A percentile compares a stretch with the other conserved stretches of the same genome.
These are phyloP conservation scores for Liasis olivaceus DNA, from an alignment of 2,797 vertebrate genomes.

Conservation along the genomic window DNA sequence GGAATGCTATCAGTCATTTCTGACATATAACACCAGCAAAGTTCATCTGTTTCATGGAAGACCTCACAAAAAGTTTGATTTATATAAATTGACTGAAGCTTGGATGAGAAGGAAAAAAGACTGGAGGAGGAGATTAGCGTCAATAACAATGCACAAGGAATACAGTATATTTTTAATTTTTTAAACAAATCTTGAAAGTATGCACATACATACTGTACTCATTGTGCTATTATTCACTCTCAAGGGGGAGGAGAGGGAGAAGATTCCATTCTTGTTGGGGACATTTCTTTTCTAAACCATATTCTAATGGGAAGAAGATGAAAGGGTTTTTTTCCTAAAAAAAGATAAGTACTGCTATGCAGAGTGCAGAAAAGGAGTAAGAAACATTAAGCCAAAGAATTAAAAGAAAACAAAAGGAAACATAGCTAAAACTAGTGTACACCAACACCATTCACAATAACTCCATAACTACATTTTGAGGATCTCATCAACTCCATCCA, in stretches of 20 bases:
- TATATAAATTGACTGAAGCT: not conserved
- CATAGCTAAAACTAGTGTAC: too few species aligned
- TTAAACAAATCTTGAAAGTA: not conserved
- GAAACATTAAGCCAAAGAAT: too few species aligned
- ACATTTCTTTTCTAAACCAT: not conserved
- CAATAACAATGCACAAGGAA: slow-evolving; percentile 6
- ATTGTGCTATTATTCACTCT: not conserved
- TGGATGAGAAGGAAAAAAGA: not conserved
- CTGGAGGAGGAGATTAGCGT: not conserved
- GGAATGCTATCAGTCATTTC: not conserved
- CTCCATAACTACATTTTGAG: not conserved
- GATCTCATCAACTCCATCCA: too few species aligned
- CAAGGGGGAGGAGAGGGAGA: not conserved
- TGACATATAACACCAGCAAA: slow-evolving; percentile 17
- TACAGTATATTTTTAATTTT: not conserved
- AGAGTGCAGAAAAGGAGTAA: not conserved
- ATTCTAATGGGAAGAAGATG: not conserved
- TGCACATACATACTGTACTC: not conserved
- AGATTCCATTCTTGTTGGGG: not conserved
- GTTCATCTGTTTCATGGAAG: not conserved
- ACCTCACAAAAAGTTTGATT: slow-evolving; percentile 12
- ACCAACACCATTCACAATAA: too few species aligned
- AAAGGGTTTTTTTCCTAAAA: not conserved
- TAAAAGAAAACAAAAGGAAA: too few species aligned
- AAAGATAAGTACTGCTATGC: not conserved